A percentile compares a stretch with the other conserved stretches of the same genome.
phyloP scores from a whole-genome alignment of 2,113 vertebrate species.

The Phoenicopterus ruber region DNA sequence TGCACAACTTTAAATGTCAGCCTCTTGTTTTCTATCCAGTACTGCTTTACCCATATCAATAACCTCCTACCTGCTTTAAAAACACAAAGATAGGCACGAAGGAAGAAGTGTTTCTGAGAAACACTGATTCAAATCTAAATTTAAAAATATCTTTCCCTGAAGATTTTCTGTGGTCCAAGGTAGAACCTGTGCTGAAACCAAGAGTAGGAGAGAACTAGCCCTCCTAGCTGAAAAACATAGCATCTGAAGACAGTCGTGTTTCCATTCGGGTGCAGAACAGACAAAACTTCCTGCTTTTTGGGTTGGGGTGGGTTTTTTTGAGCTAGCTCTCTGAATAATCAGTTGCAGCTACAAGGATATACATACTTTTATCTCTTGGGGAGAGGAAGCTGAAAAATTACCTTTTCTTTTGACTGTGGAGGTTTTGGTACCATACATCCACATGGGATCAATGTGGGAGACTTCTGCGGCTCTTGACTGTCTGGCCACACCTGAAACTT shows the following conservation, averaged over 20 bases:
- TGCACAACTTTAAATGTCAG: neutral
- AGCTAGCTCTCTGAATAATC: neutral
- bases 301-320: neutral
- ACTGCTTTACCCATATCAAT: neutral
- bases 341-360: neutral
- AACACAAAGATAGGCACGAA: neutral
- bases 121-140: neutral
- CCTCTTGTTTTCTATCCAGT: neutral
- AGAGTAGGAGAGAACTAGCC: neutral
- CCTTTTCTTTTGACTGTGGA: neutral
- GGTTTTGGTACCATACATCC: neutral
- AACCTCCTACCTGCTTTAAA: neutral
- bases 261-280: neutral
- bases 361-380: neutral
- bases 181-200: neutral
- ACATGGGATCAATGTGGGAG: accelerated
- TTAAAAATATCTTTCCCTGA: neutral
- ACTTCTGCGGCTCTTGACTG: neutral
- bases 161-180: neutral
- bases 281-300: neutral
- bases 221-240: neutral
- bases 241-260: neutral
- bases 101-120: neutral
- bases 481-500: neutral
- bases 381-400: neutral